These are phyloP conservation scores for Podilymbus podiceps DNA, from an alignment of 2,113 vertebrate species.

Conservation along the genomic window DNA sequence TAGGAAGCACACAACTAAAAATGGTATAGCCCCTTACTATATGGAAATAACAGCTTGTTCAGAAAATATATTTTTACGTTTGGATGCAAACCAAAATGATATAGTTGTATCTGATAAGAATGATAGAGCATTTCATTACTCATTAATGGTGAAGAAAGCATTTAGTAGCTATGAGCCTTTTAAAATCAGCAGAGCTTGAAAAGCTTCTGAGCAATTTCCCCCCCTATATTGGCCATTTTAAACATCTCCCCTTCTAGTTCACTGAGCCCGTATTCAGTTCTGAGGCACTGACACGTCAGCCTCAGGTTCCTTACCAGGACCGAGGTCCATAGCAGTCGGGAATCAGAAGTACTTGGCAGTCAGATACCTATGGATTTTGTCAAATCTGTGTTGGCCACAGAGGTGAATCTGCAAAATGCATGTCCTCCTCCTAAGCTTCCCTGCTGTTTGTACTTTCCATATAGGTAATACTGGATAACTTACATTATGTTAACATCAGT, in stretches of 20 bases:
- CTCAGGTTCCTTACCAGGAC: background rate
- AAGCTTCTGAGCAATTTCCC: background rate
- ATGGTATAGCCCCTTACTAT: rapidly evolving
- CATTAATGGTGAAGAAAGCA: background rate
- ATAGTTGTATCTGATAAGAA: background rate
- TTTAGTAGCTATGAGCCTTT: background rate
- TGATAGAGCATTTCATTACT: background rate
- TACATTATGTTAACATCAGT: background rate
- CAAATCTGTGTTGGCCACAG: background rate
- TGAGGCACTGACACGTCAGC: background rate
- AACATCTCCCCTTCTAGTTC: background rate
- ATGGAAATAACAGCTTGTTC: background rate
- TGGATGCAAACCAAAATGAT: background rate
- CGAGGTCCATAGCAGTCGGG: background rate
- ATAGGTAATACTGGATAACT: background rate
- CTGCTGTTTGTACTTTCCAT: background rate
- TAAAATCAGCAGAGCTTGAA: background rate
- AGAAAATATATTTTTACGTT: background rate
- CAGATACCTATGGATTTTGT: background rate
- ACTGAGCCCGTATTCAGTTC: background rate
- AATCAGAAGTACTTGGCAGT: background rate
- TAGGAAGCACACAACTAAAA: background rate
- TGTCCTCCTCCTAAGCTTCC: background rate
- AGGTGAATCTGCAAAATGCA: background rate
- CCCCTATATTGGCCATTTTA: background rate